phyloP scores from a whole-genome alignment of 2,888 invertebrate species.

The Dolichopus griseipennis region DNA sequence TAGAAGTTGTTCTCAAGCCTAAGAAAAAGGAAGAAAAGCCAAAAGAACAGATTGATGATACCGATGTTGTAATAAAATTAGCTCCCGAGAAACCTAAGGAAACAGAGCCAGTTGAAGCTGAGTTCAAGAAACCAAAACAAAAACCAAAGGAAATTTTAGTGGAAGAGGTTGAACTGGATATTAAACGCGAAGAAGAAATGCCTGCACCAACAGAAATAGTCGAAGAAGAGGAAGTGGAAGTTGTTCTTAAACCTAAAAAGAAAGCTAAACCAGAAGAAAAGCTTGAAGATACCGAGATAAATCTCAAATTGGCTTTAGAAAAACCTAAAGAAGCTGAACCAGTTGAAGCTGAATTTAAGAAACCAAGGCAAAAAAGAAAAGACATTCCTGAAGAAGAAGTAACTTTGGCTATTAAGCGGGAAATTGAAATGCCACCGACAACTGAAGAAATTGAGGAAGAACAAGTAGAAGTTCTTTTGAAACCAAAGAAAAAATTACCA shows the following conservation, averaged over 20 bases:
- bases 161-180: slow-evolving; percentile 35
- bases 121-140: slow-evolving; percentile 32
- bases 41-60: slow-evolving; percentile 35
- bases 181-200: slow-evolving; percentile 31
- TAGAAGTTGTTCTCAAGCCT: slow-evolving; percentile 32
- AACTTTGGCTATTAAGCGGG: slow-evolving; percentile 30
- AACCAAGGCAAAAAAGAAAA: slow-evolving; percentile 35
- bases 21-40: slow-evolving; percentile 29
- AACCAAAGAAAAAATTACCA: slow-evolving; percentile 30
- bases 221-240: slow-evolving; percentile 33
- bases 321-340: slow-evolving; percentile 36
- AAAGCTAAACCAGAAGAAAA: slow-evolving; percentile 46
- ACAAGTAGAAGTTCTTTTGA: slow-evolving; percentile 32
- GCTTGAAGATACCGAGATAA: slow-evolving; percentile 44
- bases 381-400: slow-evolving; percentile 35
- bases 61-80: slow-evolving; percentile 34
- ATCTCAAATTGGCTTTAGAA: slow-evolving; percentile 32
- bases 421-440: slow-evolving; percentile 31
- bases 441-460: slow-evolving; percentile 37
- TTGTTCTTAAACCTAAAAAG: slow-evolving; percentile 28
- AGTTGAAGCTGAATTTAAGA: slow-evolving; percentile 30
- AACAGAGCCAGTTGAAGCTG: slow-evolving; percentile 33
- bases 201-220: slow-evolving; percentile 37
- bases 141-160: slow-evolving; percentile 32
- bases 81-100: slow-evolving; percentile 35